Evolutionary conservation across 2,113 vertebrate species (phyloP).

Genomic region (Meriones unguiculatus): DNA sequence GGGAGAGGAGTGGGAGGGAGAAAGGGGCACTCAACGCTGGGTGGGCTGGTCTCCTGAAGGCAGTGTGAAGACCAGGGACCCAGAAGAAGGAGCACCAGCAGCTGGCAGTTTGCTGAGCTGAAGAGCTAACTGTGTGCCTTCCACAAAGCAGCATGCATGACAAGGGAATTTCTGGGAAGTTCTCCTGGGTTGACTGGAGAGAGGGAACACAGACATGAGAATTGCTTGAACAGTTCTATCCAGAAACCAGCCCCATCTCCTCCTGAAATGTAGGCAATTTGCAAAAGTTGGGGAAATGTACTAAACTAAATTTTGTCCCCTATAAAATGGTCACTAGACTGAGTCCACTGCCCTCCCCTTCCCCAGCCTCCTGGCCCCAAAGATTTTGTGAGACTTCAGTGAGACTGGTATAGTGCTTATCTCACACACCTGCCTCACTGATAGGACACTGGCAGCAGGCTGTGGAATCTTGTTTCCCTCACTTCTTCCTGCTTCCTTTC

Average conservation of each 20-base stretch:
- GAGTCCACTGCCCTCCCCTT: neutral
- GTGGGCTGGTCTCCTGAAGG: neutral
- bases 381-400: neutral
- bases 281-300: neutral
- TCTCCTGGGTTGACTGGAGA: neutral
- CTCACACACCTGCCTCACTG: neutral
- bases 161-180: neutral
- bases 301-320: neutral
- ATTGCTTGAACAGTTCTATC: neutral
- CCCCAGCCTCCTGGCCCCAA: neutral
- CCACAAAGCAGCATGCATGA: neutral
- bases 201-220: neutral
- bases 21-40: no score
- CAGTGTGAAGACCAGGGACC: neutral
- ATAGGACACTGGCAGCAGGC: neutral
- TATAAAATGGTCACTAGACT: neutral
- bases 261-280: neutral
- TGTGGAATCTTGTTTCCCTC: neutral
- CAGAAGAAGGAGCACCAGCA: accelerated
- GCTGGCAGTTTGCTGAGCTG: neutral
- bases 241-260: neutral
- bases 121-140: neutral
- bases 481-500: neutral
- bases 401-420: neutral
- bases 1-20: neutral